phyloP scores from a whole-genome alignment of 1,140 invertebrate species.

The Lysiphlebus fabarum region DNA sequence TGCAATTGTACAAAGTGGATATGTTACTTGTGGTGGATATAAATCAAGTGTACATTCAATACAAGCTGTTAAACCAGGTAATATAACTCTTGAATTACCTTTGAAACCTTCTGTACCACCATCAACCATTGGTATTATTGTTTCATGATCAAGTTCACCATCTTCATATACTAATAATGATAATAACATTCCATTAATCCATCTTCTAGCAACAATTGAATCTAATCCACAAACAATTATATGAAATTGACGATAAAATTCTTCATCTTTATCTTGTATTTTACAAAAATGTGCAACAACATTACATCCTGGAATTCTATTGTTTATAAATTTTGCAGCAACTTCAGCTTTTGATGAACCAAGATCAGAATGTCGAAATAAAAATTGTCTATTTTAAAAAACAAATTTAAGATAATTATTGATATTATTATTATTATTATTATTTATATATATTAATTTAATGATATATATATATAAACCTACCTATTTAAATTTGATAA shows the following conservation, averaged over 20 bases:
- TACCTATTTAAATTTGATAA: conserved; percentile 92
- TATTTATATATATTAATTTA: neutral
- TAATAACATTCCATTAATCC: conserved; percentile 98
- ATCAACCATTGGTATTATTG: conserved; percentile 92
- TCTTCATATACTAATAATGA: conserved; percentile 84
- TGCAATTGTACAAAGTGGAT: conserved; percentile 97
- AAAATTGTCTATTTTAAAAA: conserved; percentile 68
- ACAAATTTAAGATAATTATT: too few species aligned
- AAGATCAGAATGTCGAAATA: conserved; percentile 92
- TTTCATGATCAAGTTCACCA: conserved; percentile 71
- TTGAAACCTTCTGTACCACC: conserved; percentile 96
- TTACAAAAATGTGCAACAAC: conserved; percentile 88
- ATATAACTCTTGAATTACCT: conserved; percentile 92
- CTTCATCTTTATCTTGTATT: conserved; percentile 91
- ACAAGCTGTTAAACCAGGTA: conserved; percentile 91
- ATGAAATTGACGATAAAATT: conserved; percentile 92
- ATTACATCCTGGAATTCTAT: conserved; percentile 79
- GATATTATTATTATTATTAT: too few species aligned
- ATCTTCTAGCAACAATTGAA: conserved; percentile 90
- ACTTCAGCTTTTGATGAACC: conserved; percentile 91
- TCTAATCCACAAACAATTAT: conserved; percentile 96
- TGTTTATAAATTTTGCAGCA: conserved; percentile 91
- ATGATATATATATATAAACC: neutral
- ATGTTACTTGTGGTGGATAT: conserved; percentile 96
- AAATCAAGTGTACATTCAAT: conserved; percentile 97